Evolutionary conservation across 2,888 invertebrate genomes (phyloP).

Genomic region (Cataglyphis livida): DNA sequence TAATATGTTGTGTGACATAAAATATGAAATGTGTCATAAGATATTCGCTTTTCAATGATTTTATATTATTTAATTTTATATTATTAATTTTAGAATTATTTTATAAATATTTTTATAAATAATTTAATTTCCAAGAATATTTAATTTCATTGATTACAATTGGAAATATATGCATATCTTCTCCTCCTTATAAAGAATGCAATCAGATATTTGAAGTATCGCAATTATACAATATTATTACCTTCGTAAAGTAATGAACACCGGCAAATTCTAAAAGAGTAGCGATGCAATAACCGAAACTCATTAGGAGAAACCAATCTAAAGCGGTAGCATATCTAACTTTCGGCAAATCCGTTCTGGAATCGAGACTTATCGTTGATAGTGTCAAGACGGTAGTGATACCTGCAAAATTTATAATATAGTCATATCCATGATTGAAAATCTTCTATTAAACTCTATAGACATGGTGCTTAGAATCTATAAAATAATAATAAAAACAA

Average conservation of each 20-base stretch:
- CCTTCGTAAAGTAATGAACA: slow-evolving; percentile 98
- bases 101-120: no score
- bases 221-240: slow-evolving; percentile 78
- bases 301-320: slow-evolving; percentile 97
- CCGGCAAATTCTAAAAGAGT: slow-evolving; percentile 97
- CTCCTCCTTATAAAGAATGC: neutral
- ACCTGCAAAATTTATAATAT: slow-evolving; percentile 85
- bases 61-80: no score
- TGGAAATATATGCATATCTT: neutral
- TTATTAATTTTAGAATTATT: no score
- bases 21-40: no score
- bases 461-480: neutral
- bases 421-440: neutral
- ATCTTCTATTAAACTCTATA: neutral
- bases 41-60: no score
- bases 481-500: neutral
- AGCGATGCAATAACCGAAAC: slow-evolving; percentile 97
- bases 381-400: slow-evolving; percentile 97
- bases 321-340: slow-evolving; percentile 97
- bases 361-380: slow-evolving; percentile 96
- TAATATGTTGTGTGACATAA: neutral
- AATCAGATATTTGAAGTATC: neutral
- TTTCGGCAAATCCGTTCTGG: slow-evolving; percentile 95
- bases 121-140: no score
- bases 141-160: neutral